A percentile compares a stretch with the other conserved stretches of the same genome.
Conservation (phyloP, 2,888 invertebrate species). For the Rhingia campestris region DNA sequence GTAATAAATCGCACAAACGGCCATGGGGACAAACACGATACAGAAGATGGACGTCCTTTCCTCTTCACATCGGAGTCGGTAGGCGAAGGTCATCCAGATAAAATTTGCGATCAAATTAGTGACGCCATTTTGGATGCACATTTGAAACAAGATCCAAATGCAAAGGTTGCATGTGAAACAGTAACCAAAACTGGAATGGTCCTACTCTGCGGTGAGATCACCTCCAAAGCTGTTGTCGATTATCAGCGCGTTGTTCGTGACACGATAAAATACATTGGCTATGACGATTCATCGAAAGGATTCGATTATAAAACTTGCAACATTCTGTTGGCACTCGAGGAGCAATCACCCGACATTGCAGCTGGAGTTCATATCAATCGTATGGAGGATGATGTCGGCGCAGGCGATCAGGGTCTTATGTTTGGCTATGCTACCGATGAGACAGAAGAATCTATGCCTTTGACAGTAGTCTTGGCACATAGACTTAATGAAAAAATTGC, state of each 20-base stretch:
- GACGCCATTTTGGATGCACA: constrained; percentile 98
- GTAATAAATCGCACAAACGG: constrained; percentile 81
- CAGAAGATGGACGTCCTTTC: constrained; percentile 94
- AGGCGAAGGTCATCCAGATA: constrained; percentile 99
- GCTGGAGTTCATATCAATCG: constrained; percentile 95
- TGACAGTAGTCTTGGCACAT: constrained; percentile 96
- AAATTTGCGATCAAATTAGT: constrained; percentile 99
- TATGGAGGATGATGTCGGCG: constrained; percentile 95
- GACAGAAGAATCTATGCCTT: constrained; percentile 98
- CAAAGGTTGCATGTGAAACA: constrained; percentile 99
- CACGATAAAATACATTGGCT: constrained; percentile 98
- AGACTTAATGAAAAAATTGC: constrained; percentile 95
- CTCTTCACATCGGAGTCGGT: constrained; percentile 99
- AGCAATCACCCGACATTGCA: constrained; percentile 97
- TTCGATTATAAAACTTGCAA: constrained; percentile 99
- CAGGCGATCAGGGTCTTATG: constrained; percentile 99
- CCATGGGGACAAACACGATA: constrained; percentile 84
- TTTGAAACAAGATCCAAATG: constrained; percentile 95
- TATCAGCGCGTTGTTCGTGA: constrained; percentile 98
- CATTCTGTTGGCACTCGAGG: constrained; percentile 98
- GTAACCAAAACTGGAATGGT: constrained; percentile 99
- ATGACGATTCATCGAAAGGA: constrained; percentile 92
- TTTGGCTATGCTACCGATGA: constrained; percentile 99
- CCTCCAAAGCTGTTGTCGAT: constrained; percentile 98
- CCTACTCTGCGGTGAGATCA: constrained; percentile 98